Evolutionary conservation across 2,797 vertebrate genomes (phyloP), one percentile per base, ranked within the genome.

Genomic region (Lutjanus argentimaculatus): DNA sequence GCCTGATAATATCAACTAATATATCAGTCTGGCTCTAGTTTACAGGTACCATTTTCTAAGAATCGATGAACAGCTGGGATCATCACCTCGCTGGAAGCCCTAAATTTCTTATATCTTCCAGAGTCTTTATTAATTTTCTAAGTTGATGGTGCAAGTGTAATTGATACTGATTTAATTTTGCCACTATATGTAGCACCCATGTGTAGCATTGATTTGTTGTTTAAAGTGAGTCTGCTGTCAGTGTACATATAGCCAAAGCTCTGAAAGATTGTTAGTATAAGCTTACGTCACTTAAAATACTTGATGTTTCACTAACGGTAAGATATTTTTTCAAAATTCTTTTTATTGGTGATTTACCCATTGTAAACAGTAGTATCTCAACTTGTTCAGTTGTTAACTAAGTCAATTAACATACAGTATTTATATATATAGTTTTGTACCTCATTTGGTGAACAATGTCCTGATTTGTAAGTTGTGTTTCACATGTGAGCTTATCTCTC

Each of bases 401-500:
- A 36, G 30, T 36, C 4, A 36, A 36, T 36, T 36, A 36, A 36
- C 55, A 30, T 0, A 56, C 43, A 4, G 7, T n/a, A n/a, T 69
- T 75, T 57, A 40, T 14, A 43, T 51, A 8, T 19, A 6, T 7
- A 40, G 21, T 21, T 12, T 40, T 66, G 10, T 11, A 19, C 53
- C 49, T 58, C 25, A 62, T 13, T 56, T 36, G 40, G 8, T 70
- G 36, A 55, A 58, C 70, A 72, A 59, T 43, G 16, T 22, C 22
- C 4, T 40, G 12, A 8, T 10, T 48, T 14, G 1, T 16, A 46
- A 48, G 61, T 56, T n/a, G 12, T 43, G 11, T 72, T 52, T 63
- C 14, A 16, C 30, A 21, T 49, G n/a, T 52, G 21, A 80, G 51
- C 79, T 63, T 46, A 67, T 67, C 57, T 83, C 69, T 66, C 46